These are phyloP conservation scores for Coenobita brevimanus DNA, from an alignment of 1,140 invertebrate genomes.

Conservation along the genomic window DNA sequence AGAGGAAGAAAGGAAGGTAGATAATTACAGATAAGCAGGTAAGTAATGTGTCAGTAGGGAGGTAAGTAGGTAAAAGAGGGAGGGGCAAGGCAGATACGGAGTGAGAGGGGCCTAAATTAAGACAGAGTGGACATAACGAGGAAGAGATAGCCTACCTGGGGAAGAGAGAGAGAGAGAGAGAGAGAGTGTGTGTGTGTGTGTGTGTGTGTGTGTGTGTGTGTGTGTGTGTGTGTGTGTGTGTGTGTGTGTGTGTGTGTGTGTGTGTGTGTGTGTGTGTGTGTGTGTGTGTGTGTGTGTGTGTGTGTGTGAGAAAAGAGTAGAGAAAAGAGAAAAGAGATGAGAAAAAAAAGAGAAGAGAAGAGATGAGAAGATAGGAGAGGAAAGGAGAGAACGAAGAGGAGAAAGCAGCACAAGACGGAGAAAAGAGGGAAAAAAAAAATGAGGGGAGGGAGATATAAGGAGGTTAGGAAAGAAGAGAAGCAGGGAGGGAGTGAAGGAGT, in stretches of 20 bases:
- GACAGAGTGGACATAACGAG: not conserved
- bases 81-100: not conserved
- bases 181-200: not conserved
- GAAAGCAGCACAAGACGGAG: not conserved
- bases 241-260: not conserved
- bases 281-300: not conserved
- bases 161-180: slow-evolving; percentile 1
- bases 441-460: not conserved
- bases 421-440: not conserved
- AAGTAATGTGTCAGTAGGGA: not conserved
- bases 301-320: not conserved
- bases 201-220: slow-evolving; percentile 1
- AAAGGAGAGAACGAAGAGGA: not conserved
- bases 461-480: not conserved
- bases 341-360: not conserved
- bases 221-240: slow-evolving; percentile 1
- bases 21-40: not conserved
- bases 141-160: not conserved
- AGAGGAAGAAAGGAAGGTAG: not conserved
- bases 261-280: not conserved
- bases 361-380: not conserved
- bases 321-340: no score
- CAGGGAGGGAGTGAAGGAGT: not conserved
- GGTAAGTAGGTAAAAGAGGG: not conserved
- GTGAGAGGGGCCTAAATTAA: not conserved